Evolutionary conservation across 1,140 invertebrate species (phyloP).

Genomic region (Agrilus planipennis): DNA sequence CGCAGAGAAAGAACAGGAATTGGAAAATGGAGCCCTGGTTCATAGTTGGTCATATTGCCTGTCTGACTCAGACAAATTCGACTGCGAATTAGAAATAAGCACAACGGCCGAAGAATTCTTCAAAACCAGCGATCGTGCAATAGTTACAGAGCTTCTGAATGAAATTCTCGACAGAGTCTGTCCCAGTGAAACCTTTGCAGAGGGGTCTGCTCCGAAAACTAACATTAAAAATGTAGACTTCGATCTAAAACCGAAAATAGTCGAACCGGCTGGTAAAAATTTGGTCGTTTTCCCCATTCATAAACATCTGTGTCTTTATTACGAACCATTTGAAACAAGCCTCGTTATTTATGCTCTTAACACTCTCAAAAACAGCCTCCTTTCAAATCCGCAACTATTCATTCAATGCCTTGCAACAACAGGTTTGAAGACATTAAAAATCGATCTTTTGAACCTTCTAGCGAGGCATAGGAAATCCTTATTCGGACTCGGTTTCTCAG

Average conservation of each 20-base stretch:
- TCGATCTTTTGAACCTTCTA: conserved; percentile 50
- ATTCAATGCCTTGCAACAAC: conserved; percentile 37
- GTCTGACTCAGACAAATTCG: conserved; percentile 25
- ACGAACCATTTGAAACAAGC: conserved; percentile 67
- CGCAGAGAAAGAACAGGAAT: conserved; percentile 16
- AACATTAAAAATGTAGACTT: background rate
- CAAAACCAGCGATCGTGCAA: conserved; percentile 18
- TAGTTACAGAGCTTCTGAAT: conserved; percentile 24
- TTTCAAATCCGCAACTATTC: conserved; percentile 60
- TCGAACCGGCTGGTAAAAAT: conserved; percentile 30
- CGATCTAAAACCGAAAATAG: conserved; percentile 20
- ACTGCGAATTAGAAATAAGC: conserved; percentile 25
- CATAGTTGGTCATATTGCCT: conserved; percentile 32
- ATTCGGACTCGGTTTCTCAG: conserved; percentile 66
- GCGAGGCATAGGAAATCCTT: conserved; percentile 71
- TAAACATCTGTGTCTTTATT: conserved; percentile 72
- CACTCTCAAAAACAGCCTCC: conserved; percentile 60
- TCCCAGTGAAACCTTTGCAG: background rate
- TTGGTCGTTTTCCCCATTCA: conserved; percentile 62
- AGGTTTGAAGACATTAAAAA: conserved; percentile 32
- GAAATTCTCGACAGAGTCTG: conserved; percentile 29
- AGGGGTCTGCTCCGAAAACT: background rate
- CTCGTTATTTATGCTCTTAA: conserved; percentile 67
- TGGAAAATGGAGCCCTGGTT: conserved; percentile 23
- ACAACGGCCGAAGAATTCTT: conserved; percentile 33